Percentiles rank a stretch among this genome's conserved stretches.
These are phyloP conservation scores for Myopa testacea DNA, from an alignment of 2,888 invertebrate species.

Conservation along the genomic window DNA sequence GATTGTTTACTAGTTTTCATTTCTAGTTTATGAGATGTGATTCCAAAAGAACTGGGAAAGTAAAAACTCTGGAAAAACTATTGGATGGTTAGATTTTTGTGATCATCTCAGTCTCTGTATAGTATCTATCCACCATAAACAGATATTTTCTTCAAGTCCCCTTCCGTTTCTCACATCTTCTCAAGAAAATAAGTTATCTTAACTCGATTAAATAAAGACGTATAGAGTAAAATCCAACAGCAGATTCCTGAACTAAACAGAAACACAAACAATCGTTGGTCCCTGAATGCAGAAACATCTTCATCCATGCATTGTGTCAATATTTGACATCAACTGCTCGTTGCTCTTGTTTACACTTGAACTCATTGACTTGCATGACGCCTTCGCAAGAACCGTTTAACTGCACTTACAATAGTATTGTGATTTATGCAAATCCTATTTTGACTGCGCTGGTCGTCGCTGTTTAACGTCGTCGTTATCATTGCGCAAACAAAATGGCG, in stretches of 20 bases:
- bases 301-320: conserved; percentile 10
- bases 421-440: conserved; percentile 23
- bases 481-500: neutral
- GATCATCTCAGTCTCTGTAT: too few relatives aligned
- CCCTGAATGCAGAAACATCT: neutral
- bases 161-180: too few relatives aligned
- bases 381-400: neutral
- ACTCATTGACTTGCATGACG: conserved; percentile 22
- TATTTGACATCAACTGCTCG: conserved; percentile 10
- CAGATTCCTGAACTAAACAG: neutral
- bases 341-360: conserved; percentile 15
- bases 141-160: too few relatives aligned
- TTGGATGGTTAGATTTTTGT: too few relatives aligned
- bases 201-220: too few relatives aligned
- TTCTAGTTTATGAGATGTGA: too few relatives aligned
- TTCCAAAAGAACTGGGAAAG: neutral
- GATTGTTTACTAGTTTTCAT: neutral
- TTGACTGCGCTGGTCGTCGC: neutral
- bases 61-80: too few relatives aligned
- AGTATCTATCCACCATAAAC: too few relatives aligned
- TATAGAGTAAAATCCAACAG: too few relatives aligned
- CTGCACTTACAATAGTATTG: neutral
- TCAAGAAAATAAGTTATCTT: too few relatives aligned
- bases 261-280: conserved; percentile 4
- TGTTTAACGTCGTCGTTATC: conserved; percentile 13